Conservation (phyloP, 1,140 invertebrate species). For the Penaeus chinensis region DNA sequence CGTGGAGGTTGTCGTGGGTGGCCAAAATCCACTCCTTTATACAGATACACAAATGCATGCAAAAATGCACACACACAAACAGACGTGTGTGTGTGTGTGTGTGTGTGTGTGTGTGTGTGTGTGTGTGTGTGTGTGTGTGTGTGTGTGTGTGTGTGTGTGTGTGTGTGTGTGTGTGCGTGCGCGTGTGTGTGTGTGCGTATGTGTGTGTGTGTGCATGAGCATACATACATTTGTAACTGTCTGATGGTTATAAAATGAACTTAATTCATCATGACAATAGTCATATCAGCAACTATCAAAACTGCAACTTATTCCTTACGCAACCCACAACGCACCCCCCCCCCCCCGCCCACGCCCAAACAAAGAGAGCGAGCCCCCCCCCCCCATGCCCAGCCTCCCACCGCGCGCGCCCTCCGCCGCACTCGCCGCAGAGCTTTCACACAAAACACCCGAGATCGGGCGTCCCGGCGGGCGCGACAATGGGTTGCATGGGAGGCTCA, state of each 20-base stretch:
- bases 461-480: too few relatives aligned
- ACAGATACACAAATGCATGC: neutral
- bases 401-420: too few relatives aligned
- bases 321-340: too few relatives aligned
- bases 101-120: constrained; percentile 15
- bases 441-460: too few relatives aligned
- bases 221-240: neutral
- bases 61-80: neutral
- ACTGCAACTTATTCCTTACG: neutral
- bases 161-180: constrained; percentile 6
- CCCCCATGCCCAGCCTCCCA: too few relatives aligned
- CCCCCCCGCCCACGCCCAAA: too few relatives aligned
- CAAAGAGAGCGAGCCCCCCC: too few relatives aligned
- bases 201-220: neutral
- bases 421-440: too few relatives aligned
- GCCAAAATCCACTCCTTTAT: neutral
- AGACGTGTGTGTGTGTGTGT: neutral
- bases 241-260: neutral
- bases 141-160: constrained; percentile 15
- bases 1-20: too few relatives aligned
- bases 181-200: neutral
- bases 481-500: too few relatives aligned
- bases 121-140: constrained; percentile 15
- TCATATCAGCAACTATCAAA: neutral
- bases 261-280: neutral